phyloP scores from a whole-genome alignment of 2,797 vertebrate species.

The Tinamus major region DNA sequence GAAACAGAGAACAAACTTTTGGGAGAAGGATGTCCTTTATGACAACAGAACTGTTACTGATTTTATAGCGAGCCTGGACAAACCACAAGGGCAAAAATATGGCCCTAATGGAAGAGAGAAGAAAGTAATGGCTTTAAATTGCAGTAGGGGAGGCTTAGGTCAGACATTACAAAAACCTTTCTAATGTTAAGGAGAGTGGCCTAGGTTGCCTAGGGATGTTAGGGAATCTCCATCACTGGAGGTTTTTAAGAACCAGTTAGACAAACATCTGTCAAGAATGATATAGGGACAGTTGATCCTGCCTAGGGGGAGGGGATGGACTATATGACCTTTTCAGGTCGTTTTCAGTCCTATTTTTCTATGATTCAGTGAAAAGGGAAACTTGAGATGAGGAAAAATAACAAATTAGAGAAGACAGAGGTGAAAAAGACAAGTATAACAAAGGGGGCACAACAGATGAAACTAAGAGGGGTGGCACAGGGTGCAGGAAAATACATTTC shows the following conservation, averaged over 20 bases:
- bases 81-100: neutral
- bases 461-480: constrained; percentile 8
- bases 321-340: constrained; percentile 27
- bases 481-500: constrained; percentile 20
- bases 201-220: constrained; percentile 2
- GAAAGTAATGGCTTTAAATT: constrained; percentile 16
- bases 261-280: constrained; percentile 49
- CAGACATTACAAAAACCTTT: constrained; percentile 1
- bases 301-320: neutral
- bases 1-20: neutral
- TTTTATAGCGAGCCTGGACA: neutral
- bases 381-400: constrained; percentile 16
- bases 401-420: constrained; percentile 39
- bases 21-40: neutral
- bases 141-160: neutral
- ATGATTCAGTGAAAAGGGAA: constrained; percentile 35
- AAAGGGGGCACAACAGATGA: constrained; percentile 30
- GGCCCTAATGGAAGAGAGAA: neutral
- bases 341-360: constrained; percentile 32
- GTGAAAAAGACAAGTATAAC: constrained; percentile 34
- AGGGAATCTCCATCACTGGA: constrained; percentile 10
- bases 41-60: neutral
- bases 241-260: constrained; percentile 47
- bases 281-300: constrained; percentile 44
- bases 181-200: neutral